Base-by-base conservation (phyloP, 2,888 invertebrate genomes). In the Melitaea athalia region DNA sequence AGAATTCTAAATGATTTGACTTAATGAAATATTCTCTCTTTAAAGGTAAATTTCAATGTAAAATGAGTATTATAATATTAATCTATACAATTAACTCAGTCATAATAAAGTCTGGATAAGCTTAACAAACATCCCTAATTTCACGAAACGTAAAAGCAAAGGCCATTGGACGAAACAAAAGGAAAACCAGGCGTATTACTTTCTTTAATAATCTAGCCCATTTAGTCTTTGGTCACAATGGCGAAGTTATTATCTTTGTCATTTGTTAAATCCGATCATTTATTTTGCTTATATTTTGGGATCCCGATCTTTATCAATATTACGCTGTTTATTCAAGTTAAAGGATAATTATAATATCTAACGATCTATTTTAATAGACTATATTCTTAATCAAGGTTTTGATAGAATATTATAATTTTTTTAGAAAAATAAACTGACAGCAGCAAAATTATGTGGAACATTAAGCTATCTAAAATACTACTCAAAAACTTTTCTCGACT, bases 171-270 rank as follows among this genome's bases (percentile, higher is more conserved):
- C 43, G 60, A 60, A 65, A 65, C 65, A 65, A 65, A 65, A 66
- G 47, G 62, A 63, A 66, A 15, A 66, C 53, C 63, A 15, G 53
- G 66, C 66, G 52, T 66, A 69, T 67, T 55, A 60, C 60, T 67
- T 63, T 63, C 63, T 69, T 69, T 67, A 69, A 67, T 63, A 69
- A 69, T 60, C 55, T 50, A 55, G 42, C 43, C 59, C 59, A 67
- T 60, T 67, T 43, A 67, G 63, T 67, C 67, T 63, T 59, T n/a
- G 42, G 53, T 53, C 49, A 69, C 63, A 66, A 63, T 63, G 63
- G 60, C 8, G 43, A 60, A 69, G 59, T 61, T 66, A 52, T 59
- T 60, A 60, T 52, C 59, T 45, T 64, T 47, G 59, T 60, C 65
- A 65, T 65, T 52, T 49, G 52, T 65, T 43, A 52, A 59, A 33